These are phyloP conservation scores for Thunnus maccoyii DNA, from an alignment of 2,113 vertebrate genomes.

Conservation along the genomic window DNA sequence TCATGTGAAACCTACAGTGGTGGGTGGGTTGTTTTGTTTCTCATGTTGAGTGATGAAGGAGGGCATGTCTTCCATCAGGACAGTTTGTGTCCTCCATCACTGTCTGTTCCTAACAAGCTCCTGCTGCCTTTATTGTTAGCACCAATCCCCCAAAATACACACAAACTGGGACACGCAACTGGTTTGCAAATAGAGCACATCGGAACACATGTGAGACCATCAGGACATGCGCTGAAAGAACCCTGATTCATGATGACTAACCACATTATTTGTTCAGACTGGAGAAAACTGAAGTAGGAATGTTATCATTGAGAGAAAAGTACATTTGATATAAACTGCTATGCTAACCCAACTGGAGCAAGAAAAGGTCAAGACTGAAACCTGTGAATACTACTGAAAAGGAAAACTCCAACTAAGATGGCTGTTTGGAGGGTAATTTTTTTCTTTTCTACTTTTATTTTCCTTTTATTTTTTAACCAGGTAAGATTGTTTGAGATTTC, in stretches of 20 bases:
- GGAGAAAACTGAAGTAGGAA: neutral
- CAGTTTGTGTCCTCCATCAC: slow-evolving; percentile 38
- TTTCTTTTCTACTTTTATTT: too few relatives aligned
- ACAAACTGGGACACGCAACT: neutral
- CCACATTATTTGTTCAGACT: slow-evolving; percentile 31
- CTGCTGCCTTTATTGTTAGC: slow-evolving; percentile 25
- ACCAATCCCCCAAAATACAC: slow-evolving; percentile 1
- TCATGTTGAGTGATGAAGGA: neutral
- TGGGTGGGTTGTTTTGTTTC: neutral
- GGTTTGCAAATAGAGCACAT: neutral
- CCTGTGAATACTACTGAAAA: too few relatives aligned
- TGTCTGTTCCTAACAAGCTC: slow-evolving; percentile 41
- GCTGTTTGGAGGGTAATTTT: too few relatives aligned
- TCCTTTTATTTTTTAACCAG: too few relatives aligned
- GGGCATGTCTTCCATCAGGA: neutral
- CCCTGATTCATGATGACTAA: neutral
- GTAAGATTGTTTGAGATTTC: too few relatives aligned
- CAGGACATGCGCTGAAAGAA: neutral
- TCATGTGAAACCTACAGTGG: slow-evolving; percentile 13
- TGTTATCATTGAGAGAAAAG: too few relatives aligned
- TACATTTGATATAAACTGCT: neutral
- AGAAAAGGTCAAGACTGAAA: neutral
- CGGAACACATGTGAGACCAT: neutral
- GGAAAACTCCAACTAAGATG: too few relatives aligned
- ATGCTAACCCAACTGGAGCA: neutral